Base-by-base conservation (phyloP, 2,888 invertebrate genomes). In the Apamea epomidion region DNA sequence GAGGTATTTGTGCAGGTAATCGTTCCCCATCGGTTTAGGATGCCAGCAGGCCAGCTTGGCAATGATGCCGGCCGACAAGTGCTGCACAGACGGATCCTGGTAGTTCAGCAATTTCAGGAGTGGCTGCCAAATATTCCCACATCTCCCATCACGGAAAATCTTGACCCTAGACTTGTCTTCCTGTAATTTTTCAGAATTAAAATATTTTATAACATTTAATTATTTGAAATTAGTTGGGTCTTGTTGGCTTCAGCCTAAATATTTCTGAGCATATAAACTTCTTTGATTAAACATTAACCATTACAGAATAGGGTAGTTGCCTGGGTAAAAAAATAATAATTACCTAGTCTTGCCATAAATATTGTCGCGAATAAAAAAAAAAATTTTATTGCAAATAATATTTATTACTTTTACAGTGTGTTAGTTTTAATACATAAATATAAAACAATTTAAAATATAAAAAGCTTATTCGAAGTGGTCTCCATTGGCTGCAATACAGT, bases 11-110 rank as follows among this genome's bases (percentile, higher is more conserved):
- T 99, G 98, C 80, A 99, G 98, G 97, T 99, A 99, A 74, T 99
- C 98, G 92, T 99, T 98, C 89, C 99, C 99, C 99, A 99, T 99
- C 29, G 98, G 97, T 90, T 99, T 98, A 60, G 98, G 98, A 89
- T 99, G 98, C 99, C 99, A 99, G 96, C 99, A 99, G 2, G 99
- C 99, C 85, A 99, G 98, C 97, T 99, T 99, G 71, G 99, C 99
- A 91, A 99, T 98, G 92, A 99, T 99, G 86, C 99, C 98, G 58
- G 99, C 99, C 0, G 99, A 99, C 99, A 99, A 99, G 94, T 99
- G 99, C 91, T 99, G 99, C 88, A 99, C 99, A 95, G 99, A 99
- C 88, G 99, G 99, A 97, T 99, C 99, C 90, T 99, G 99, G 83
- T 99, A 98, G 94, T 99, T 99, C 85, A 99, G 97, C 88, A 99